Evolutionary conservation across 2,888 invertebrate genomes (phyloP), one percentile per base, ranked within the genome.

Genomic region (Bellardia pandia): DNA sequence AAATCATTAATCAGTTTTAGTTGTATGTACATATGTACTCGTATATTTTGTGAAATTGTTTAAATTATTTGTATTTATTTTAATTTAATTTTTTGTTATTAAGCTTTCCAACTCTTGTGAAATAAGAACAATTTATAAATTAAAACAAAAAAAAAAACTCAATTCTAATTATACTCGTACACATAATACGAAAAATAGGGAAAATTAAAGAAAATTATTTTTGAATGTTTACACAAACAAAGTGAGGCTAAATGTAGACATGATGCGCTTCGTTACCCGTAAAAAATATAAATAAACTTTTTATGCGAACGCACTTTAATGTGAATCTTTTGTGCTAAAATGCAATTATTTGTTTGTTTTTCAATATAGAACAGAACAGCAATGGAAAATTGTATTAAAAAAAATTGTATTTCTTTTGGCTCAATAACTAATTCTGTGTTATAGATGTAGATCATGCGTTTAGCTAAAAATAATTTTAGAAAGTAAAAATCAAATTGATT

Each of bases 251-350:
- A 79, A 60, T 79, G n/a, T 79, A 79, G 71, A 71, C 23, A n/a
- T 53, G 79, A 72, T 80, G 79, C 79, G 72, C 79, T 80, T 80
- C 71, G 72, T 80, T 80, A 42, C 79, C 79, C 51, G 62, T 72
- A 42, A 80, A 80, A 78, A 42, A 33, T 80, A 71, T 53, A 80
- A 80, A 80, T 80, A 80, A 53, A 80, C 30, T 53, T 37, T 40
- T 40, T 40, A 62, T 53, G 51, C 64, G 71, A 72, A 80, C 62
- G 71, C 51, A 60, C 69, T 78, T 78, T n/a, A 60, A 23, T 53
- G 37, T 14, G 13, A 8, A 48, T 23, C n/a, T n/a, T 14, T n/a
- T 51, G 4, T 14, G 51, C n/a, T 51, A 14, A n/a, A n/a, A 13
- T 51, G 11, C 2, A 13, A 13, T 48, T 48, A 11, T n/a, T 51